phyloP scores from a whole-genome alignment of 2,113 vertebrate species.

The Cranoglanis bouderius region DNA sequence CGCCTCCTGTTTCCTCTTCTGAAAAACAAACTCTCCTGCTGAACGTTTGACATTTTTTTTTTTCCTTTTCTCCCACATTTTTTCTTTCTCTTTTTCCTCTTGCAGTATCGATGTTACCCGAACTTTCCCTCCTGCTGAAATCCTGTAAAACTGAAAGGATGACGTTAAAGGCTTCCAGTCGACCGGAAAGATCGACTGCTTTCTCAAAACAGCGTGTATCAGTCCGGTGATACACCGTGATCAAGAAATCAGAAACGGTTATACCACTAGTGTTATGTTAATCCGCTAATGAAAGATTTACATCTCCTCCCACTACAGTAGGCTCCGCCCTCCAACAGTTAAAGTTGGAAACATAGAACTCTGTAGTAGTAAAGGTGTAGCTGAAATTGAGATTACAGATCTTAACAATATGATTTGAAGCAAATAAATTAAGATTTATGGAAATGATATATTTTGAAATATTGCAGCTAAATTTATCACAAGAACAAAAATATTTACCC shows the following conservation, averaged over 20 bases:
- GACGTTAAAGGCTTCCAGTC: not conserved
- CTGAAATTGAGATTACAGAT: no score
- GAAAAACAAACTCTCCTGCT: not conserved
- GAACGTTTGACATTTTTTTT: not conserved
- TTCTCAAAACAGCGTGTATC: not conserved
- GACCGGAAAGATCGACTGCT: not conserved
- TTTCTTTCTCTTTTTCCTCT: not conserved
- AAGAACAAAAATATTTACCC: not conserved
- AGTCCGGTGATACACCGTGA: not conserved
- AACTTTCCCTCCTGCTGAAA: slow-evolving; percentile 5
- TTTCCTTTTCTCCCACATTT: not conserved
- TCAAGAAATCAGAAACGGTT: not conserved
- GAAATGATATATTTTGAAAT: not conserved
- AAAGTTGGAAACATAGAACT: not conserved
- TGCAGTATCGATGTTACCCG: not conserved
- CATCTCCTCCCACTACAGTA: not conserved
- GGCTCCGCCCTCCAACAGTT: not conserved
- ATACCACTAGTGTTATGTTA: not conserved
- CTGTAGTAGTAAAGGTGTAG: no score
- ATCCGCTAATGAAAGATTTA: not conserved
- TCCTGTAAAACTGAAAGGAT: not conserved
- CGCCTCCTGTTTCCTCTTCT: slow-evolving; percentile 25
- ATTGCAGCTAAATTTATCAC: not conserved
- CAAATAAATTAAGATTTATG: no score
- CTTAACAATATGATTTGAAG: no score